Evolutionary conservation across 1,140 invertebrate species (phyloP), one percentile per base, ranked within the genome.

Genomic region (Contarinia nasturtii): DNA sequence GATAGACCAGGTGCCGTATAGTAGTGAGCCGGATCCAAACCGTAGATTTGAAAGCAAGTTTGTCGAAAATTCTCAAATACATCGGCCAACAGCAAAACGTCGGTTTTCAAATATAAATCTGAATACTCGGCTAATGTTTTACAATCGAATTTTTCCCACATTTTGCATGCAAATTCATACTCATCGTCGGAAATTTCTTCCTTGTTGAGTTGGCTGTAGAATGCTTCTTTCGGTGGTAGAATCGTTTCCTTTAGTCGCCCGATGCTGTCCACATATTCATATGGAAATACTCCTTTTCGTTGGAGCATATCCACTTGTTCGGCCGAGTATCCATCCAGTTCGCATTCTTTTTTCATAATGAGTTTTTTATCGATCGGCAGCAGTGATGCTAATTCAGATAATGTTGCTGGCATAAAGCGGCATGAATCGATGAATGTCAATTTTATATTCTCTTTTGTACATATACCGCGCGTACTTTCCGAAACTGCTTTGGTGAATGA

Each of bases 1-100:
- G 56, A 52, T n/a, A 54, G 49, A 15, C 55, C 55, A 8, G 60
- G 63, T 2, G 55, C 43, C n/a, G 60, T 62, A 22, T 54, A 58
- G 53, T 62, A 66, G 43, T 60, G 54, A 33, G 52, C 43, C 14
- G 58, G 53, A 51, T 64, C 59, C 19, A 63, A 49, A 2, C 48
- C 45, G 46, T 62, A 61, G 19, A 50, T 49, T 43, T 54, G 47
- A 48, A 55, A 42, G 51, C 56, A 57, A 15, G 47, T 50, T 21
- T 53, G 48, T 51, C 64, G 27, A 54, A 67, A 70, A 53, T 67
- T 65, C 59, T 69, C 65, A 56, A 71, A 70, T 19, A 71, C 52
- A 56, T 70, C 67, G 7, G 57, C 58, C 45, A 65, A 51, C 21
- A 67, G 49, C 17, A 63, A 43, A 7, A 66, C 56, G 53, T 68